A percentile compares a stretch with the other conserved stretches of the same genome.
Conservation (phyloP, 2,797 vertebrate genomes). For the Tragelaphus eurycerus region DNA sequence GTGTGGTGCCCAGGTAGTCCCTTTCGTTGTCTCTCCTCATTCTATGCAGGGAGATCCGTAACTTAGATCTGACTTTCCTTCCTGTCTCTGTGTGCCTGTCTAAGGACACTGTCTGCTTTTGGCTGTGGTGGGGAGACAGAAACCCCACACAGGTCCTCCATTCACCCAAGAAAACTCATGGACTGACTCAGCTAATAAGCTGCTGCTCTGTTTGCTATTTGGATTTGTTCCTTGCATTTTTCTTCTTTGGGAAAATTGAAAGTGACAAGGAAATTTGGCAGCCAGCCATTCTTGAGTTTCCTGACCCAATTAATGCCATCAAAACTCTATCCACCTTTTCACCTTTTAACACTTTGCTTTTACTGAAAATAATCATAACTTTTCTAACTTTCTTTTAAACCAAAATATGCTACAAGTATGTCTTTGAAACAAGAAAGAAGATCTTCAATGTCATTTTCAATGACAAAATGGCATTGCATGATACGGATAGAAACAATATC, state of each 20-base stretch:
- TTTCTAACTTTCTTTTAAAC: not conserved
- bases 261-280: not conserved
- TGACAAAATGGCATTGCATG: not conserved
- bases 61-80: not conserved
- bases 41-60: not conserved
- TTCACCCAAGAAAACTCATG: not conserved
- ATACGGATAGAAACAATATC: not conserved
- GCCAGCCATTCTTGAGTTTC: not conserved
- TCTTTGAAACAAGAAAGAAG: not conserved
- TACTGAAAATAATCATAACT: not conserved
- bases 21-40: not conserved
- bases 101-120: not conserved
- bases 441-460: not conserved
- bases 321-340: not conserved
- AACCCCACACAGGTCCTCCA: accelerated
- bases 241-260: not conserved
- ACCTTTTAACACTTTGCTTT: not conserved
- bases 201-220: not conserved
- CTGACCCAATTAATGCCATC: not conserved
- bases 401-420: not conserved
- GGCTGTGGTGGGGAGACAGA: not conserved
- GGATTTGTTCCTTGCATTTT: not conserved
- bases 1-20: too few relatives aligned
- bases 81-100: not conserved
- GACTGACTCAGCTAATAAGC: not conserved